Conservation (phyloP, 2,888 invertebrate genomes). For the Amaurobius ferox region DNA sequence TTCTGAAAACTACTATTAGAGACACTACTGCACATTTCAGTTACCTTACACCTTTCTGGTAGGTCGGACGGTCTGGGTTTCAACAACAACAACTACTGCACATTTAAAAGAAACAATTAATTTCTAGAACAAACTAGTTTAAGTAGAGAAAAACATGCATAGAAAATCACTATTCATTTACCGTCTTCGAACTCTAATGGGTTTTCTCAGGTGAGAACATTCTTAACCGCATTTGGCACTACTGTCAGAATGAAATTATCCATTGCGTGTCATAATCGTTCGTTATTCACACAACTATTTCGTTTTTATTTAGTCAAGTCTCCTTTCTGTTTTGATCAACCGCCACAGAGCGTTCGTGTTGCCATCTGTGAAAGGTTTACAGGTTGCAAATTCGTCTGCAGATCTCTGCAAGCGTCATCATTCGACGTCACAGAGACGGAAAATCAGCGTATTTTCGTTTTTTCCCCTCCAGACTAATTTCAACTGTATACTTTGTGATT, state of each 20-base stretch:
- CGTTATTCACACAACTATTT: not conserved
- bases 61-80: too few species aligned
- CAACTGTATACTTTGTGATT: not conserved
- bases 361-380: not conserved
- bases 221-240: not conserved
- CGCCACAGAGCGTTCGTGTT: not conserved
- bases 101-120: too few species aligned
- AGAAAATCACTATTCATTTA: not conserved
- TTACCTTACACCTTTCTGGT: too few species aligned
- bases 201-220: not conserved
- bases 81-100: too few species aligned
- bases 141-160: not conserved
- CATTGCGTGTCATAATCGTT: not conserved
- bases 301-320: not conserved
- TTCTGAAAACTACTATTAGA: too few species aligned
- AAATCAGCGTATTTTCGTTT: not conserved
- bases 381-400: not conserved
- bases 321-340: not conserved
- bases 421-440: not conserved
- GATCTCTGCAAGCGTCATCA: not conserved
- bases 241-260: not conserved
- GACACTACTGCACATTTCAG: too few species aligned
- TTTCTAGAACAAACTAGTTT: too few species aligned
- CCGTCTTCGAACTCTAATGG: not conserved
- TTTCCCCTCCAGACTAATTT: not conserved